Conservation (phyloP, 2,888 invertebrate species). For the Melieria picta region DNA sequence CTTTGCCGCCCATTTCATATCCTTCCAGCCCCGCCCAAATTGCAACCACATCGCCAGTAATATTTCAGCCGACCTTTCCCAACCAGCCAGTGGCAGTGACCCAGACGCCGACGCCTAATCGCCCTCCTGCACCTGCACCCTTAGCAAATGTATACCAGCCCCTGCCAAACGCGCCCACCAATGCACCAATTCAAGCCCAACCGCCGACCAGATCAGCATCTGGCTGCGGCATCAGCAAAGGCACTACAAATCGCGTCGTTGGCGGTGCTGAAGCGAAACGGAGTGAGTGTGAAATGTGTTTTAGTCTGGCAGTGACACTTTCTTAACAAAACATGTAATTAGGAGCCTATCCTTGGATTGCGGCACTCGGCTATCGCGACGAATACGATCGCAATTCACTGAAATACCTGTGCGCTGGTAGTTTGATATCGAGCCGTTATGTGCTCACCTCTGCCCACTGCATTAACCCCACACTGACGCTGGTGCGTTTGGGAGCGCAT, state of each 20-base stretch:
- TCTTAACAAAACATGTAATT: constrained; percentile 21
- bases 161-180: not conserved
- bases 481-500: constrained; percentile 82
- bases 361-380: constrained; percentile 74
- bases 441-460: constrained; percentile 77
- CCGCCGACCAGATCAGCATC: constrained; percentile 7
- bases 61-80: not conserved
- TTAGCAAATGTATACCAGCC: constrained; percentile 2
- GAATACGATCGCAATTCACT: constrained; percentile 62
- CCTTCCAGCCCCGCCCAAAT: not conserved
- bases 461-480: constrained; percentile 56
- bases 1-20: constrained; percentile 1
- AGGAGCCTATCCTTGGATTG: constrained; percentile 87
- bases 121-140: not conserved
- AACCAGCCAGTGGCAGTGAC: not conserved
- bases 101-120: not conserved
- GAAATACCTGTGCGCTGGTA: constrained; percentile 79
- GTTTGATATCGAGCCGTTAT: constrained; percentile 74
- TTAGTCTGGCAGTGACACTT: not conserved
- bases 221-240: constrained; percentile 68
- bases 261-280: constrained; percentile 64
- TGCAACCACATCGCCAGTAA: not conserved
- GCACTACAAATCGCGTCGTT: constrained; percentile 68
- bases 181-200: not conserved
- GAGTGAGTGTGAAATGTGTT: constrained; percentile 46